Evolutionary conservation across 2,888 invertebrate genomes (phyloP).

Genomic region (Scaptomyza parva): DNA sequence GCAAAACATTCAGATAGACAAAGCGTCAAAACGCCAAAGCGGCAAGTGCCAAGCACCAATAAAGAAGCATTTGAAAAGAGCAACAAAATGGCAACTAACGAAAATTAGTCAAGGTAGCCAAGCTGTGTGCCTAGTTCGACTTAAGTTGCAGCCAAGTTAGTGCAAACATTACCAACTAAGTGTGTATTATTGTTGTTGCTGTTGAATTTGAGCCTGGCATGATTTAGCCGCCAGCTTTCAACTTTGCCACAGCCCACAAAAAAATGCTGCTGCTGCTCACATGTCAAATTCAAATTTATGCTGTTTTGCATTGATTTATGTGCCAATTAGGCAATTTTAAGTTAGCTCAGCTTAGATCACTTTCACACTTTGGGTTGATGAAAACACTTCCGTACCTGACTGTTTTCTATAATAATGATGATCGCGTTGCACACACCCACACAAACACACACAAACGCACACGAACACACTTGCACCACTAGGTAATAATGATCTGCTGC

Average conservation of each 20-base stretch:
- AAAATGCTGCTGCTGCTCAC: not conserved
- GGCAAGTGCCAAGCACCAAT: slow-evolving; percentile 56
- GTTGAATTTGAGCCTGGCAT: slow-evolving; percentile 12
- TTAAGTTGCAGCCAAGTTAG: slow-evolving; percentile 27
- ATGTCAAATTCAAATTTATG: slow-evolving; percentile 13
- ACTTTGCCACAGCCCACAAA: slow-evolving; percentile 7
- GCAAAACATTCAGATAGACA: slow-evolving; percentile 68
- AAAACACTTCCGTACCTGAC: slow-evolving; percentile 76
- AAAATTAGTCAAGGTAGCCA: slow-evolving; percentile 62
- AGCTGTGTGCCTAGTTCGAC: slow-evolving; percentile 22
- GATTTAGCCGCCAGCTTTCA: slow-evolving; percentile 20
- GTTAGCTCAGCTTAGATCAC: slow-evolving; percentile 21
- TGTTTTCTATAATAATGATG: slow-evolving; percentile 30
- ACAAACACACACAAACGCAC: slow-evolving; percentile 29
- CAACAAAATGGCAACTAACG: slow-evolving; percentile 62
- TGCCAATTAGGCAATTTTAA: not conserved
- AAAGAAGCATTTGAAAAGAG: slow-evolving; percentile 66
- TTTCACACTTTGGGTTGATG: slow-evolving; percentile 33
- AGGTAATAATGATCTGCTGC: slow-evolving; percentile 35
- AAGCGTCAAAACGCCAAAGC: slow-evolving; percentile 46
- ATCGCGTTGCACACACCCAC: slow-evolving; percentile 28
- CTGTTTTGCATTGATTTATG: not conserved
- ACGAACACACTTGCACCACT: slow-evolving; percentile 32
- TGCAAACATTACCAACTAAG: slow-evolving; percentile 35
- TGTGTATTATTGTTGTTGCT: slow-evolving; percentile 12